These are phyloP conservation scores for Orchesellides sinensis DNA, from an alignment of 2,888 invertebrate genomes.

Conservation along the genomic window DNA sequence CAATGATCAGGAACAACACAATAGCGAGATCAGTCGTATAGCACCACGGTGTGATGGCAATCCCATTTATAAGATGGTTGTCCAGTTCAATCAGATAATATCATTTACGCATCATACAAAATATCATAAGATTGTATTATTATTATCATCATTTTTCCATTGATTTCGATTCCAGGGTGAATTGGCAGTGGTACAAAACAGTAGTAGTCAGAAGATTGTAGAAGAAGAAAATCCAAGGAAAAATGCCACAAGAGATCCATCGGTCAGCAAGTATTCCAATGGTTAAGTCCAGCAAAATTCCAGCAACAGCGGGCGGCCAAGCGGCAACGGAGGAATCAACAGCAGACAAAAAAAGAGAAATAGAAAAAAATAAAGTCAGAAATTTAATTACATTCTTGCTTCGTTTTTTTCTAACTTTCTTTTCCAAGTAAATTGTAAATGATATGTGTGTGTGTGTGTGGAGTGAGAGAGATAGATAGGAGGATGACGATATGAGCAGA, in stretches of 20 bases:
- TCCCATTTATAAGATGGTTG: constrained; percentile 41
- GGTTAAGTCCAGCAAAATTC: constrained; percentile 19
- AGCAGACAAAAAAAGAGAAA: constrained; percentile 15
- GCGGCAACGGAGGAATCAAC: background rate
- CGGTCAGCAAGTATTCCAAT: constrained; percentile 14
- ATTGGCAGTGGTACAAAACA: constrained; percentile 39
- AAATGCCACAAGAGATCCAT: constrained; percentile 45
- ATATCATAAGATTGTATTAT: constrained; percentile 20
- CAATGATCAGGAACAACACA: constrained; percentile 20
- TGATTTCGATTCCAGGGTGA: constrained; percentile 25
- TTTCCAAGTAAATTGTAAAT: constrained; percentile 44
- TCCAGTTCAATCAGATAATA: constrained; percentile 44
- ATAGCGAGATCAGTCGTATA: background rate
- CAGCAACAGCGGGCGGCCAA: constrained; percentile 8
- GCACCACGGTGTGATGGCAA: background rate
- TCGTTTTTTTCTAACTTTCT: constrained; percentile 9
- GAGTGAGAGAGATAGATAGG: background rate
- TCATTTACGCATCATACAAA: constrained; percentile 26
- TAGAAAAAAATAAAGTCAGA: constrained; percentile 32
- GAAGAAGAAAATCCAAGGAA: background rate
- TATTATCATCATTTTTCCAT: constrained; percentile 35
- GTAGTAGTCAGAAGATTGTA: constrained; percentile 2
- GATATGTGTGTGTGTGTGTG: constrained; percentile 20
- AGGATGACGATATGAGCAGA: constrained; percentile 9
- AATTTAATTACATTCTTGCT: constrained; percentile 55